Evolutionary conservation across 1,140 invertebrate genomes (phyloP), one percentile per base, ranked within the genome.

Genomic region (Apis dorsata): DNA sequence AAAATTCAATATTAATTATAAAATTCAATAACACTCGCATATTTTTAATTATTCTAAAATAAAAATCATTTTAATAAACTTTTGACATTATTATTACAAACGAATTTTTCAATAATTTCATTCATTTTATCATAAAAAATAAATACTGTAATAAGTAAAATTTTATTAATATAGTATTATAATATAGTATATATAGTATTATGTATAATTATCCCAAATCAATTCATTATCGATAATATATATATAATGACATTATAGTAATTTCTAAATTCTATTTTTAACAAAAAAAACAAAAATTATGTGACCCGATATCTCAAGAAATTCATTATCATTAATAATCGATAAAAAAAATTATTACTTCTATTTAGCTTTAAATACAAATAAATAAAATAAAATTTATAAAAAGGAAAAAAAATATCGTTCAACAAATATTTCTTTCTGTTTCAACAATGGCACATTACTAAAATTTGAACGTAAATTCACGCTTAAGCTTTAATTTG

Each of bases 141-240:
- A n/a, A 7, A 57, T 19, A 2, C 7, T 57, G 0, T 7, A 17
- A 19, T 17, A 7, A 57, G 7, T 57, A 19, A 19, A 57, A 57
- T 7, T 2, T 57, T 19, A 55, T 55, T 55, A 15, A 21, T 59
- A 21, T 8, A 17, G 0, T 1, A 59, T 4, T 44, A n/a, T n/a
- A n/a, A n/a, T n/a, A n/a, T n/a, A n/a, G n/a, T n/a, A n/a, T n/a
- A n/a, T n/a, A n/a, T n/a, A n/a, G n/a, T n/a, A 44, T 44, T 44
- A 7, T 44, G 34, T 44, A 60, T 60, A 60, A 60, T 8, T 11
- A 19, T 66, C 28, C 28, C 3, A 34, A 66, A 66, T 66, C 65
- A 34, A 21, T 66, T 66, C 75, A 77, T 66, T 44, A 13, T 77
- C 75, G 75, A 68, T 51, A n/a, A 66, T n/a, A 1, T 55, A 72